Evolutionary conservation across 2,888 invertebrate genomes (phyloP).

Genomic region (Erpobdella octoculata): DNA sequence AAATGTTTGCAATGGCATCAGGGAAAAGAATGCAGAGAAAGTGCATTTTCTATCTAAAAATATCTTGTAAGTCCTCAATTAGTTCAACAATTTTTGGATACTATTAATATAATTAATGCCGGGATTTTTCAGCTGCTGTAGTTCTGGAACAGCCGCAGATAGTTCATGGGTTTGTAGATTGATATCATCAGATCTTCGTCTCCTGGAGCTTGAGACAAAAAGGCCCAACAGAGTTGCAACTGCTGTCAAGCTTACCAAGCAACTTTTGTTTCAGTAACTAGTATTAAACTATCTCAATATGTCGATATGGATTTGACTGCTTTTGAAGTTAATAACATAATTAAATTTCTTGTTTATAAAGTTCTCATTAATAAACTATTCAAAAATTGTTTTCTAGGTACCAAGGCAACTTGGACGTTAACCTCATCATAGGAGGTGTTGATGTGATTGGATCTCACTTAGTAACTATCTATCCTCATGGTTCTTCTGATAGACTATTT

Average conservation of each 20-base stretch:
- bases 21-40: conserved; percentile 10
- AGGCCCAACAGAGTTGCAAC: neutral
- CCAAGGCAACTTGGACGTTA: conserved; percentile 22
- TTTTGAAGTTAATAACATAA: too few relatives aligned
- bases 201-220: conserved; percentile 23
- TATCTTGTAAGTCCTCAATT: conserved; percentile 22
- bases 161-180: conserved; percentile 16
- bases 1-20: neutral
- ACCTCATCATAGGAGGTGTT: conserved; percentile 21
- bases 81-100: neutral
- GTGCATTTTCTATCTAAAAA: conserved; percentile 4
- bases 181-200: conserved; percentile 9
- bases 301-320: too few relatives aligned
- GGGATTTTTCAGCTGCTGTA: neutral
- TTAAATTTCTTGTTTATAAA: too few relatives aligned
- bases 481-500: conserved; percentile 19
- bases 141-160: conserved; percentile 19
- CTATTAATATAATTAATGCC: neutral
- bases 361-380: too few relatives aligned
- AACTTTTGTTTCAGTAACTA: conserved; percentile 22
- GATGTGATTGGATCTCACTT: conserved; percentile 13
- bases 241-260: conserved; percentile 12
- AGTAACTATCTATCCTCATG: conserved; percentile 19
- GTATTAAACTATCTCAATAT: neutral
- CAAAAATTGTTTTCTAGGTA: conserved; percentile 3